These are phyloP conservation scores for Drosophila melanocephala DNA, from an alignment of 2,888 invertebrate species.

Conservation along the genomic window DNA sequence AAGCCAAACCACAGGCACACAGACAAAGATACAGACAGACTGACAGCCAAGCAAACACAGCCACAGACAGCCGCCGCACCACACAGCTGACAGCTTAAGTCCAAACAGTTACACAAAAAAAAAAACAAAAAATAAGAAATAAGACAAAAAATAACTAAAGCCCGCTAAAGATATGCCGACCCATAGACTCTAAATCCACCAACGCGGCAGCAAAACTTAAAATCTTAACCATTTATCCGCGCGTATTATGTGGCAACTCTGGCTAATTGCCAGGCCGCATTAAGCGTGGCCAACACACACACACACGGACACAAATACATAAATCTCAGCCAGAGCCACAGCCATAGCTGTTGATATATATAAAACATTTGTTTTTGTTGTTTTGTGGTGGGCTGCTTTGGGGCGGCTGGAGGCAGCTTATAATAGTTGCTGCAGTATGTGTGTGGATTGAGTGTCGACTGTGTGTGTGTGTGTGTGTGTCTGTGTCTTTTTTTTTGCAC, in stretches of 20 bases:
- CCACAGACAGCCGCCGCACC: conserved; percentile 35
- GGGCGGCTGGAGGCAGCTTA: conserved; percentile 18
- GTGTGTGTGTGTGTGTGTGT: conserved; percentile 1
- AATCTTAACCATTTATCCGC: conserved; percentile 84
- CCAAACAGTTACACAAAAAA: conserved; percentile 57
- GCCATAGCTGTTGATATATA: conserved; percentile 2
- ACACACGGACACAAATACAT: conserved; percentile 19
- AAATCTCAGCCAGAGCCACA: conserved; percentile 4
- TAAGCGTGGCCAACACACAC: conserved; percentile 65
- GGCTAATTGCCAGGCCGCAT: conserved; percentile 82
- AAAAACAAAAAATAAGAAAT: not conserved
- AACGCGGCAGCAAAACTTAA: conserved; percentile 68
- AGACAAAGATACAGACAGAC: conserved; percentile 9
- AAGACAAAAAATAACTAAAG: conserved; percentile 41
- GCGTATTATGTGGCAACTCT: conserved; percentile 84
- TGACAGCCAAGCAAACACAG: conserved; percentile 3
- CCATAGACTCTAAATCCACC: conserved; percentile 27
- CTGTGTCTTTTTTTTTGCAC: conserved; percentile 13
- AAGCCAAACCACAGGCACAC: conserved; percentile 65
- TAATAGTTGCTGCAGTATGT: conserved; percentile 38
- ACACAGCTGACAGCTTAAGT: conserved; percentile 69
- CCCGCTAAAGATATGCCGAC: conserved; percentile 43
- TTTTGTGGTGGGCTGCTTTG: conserved; percentile 37
- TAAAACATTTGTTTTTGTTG: conserved; percentile 34
- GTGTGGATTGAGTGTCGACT: conserved; percentile 51